Percentiles rank a stretch among this genome's conserved stretches.
These are phyloP conservation scores for Cyclargus thomasi DNA, from an alignment of 1,140 invertebrate species.

Conservation along the genomic window DNA sequence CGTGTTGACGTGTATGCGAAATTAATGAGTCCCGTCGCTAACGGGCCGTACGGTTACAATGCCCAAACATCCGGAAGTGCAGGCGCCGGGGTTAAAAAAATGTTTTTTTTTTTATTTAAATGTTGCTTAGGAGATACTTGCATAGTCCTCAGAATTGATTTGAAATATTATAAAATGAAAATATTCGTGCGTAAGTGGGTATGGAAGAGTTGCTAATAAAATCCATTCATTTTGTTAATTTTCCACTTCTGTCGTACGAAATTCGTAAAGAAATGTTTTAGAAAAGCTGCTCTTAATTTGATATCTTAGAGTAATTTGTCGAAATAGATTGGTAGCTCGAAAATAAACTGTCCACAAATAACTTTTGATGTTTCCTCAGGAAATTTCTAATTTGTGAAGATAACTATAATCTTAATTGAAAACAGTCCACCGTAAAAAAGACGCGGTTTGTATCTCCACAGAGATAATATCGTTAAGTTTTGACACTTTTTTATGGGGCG, in stretches of 20 bases:
- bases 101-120: not conserved
- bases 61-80: slow-evolving; percentile 36
- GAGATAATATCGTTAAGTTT: slow-evolving; percentile 50
- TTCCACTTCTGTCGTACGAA: too few species aligned
- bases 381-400: slow-evolving; percentile 51
- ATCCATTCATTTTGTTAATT: too few species aligned
- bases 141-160: too few species aligned
- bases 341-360: slow-evolving; percentile 18
- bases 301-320: not conserved
- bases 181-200: too few species aligned
- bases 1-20: slow-evolving; percentile 50
- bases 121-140: too few species aligned
- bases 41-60: slow-evolving; percentile 43
- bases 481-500: slow-evolving; percentile 53
- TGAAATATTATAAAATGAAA: too few species aligned
- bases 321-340: not conserved
- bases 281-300: not conserved
- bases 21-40: slow-evolving; percentile 43
- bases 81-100: slow-evolving; percentile 29
- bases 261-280: too few species aligned
- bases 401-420: slow-evolving; percentile 54
- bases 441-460: slow-evolving; percentile 35
- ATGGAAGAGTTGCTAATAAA: too few species aligned
- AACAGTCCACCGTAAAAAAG: slow-evolving; percentile 42
- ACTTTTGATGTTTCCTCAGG: slow-evolving; percentile 51